Evolutionary conservation across 2,113 vertebrate species (phyloP).

Genomic region (Cyanoliseus patagonus): DNA sequence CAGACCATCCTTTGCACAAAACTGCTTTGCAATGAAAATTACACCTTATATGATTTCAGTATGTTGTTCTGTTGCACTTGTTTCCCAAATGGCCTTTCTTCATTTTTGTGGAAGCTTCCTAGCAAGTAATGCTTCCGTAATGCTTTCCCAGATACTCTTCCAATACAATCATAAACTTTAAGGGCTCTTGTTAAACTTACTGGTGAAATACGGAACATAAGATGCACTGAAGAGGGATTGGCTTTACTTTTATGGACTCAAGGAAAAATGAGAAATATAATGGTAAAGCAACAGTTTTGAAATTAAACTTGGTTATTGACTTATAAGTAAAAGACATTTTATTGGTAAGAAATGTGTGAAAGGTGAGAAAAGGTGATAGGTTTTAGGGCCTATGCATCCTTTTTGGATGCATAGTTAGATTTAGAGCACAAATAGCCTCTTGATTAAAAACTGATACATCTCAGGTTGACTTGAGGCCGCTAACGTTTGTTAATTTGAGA

Average conservation of each 20-base stretch:
- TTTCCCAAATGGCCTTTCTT: not conserved
- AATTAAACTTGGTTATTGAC: not conserved
- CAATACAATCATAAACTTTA: not conserved
- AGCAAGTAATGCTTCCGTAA: not conserved
- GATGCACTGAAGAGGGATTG: not conserved
- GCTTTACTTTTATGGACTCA: not conserved
- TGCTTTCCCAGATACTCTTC: not conserved
- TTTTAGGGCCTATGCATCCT: not conserved
- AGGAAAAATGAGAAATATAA: not conserved
- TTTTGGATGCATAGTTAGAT: not conserved
- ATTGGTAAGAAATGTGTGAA: not conserved
- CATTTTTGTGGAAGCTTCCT: not conserved
- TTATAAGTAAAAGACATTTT: not conserved
- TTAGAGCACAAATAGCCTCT: not conserved
- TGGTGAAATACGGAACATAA: not conserved
- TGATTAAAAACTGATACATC: not conserved
- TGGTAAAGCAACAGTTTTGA: not conserved
- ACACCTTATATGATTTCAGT: not conserved
- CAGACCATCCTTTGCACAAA: not conserved
- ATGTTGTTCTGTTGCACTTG: not conserved
- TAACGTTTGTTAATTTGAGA: not conserved
- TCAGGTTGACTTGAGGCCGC: not conserved
- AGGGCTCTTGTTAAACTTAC: not conserved
- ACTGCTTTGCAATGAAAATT: not conserved
- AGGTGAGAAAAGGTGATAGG: not conserved